phyloP scores from a whole-genome alignment of 2,888 invertebrate genomes.

The Xanthorhoe spadicearia region DNA sequence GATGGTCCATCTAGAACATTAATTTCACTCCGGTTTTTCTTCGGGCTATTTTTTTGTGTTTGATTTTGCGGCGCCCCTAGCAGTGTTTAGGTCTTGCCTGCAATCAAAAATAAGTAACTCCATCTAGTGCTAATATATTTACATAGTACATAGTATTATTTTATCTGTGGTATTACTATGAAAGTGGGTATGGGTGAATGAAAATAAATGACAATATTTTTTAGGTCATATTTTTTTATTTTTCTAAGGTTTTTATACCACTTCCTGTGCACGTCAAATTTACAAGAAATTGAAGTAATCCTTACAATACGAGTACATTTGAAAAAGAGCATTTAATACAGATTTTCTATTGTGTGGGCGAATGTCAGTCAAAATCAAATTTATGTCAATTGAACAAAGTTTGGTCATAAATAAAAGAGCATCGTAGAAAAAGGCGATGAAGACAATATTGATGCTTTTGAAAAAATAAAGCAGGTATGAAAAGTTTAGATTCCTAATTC shows the following conservation, averaged over 20 bases:
- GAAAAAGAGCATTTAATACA: conserved; percentile 79
- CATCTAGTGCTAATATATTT: no score
- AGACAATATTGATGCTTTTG: conserved; percentile 1
- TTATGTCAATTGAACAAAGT: conserved; percentile 59
- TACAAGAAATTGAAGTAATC: conserved; percentile 63
- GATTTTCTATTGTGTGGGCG: conserved; percentile 76
- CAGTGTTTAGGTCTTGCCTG: no score
- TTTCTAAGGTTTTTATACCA: conserved; percentile 63
- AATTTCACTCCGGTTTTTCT: no score
- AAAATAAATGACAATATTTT: conserved; percentile 11
- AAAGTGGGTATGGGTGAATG: background rate
- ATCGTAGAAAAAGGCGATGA: conserved; percentile 17
- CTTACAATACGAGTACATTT: conserved; percentile 62
- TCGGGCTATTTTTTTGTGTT: no score
- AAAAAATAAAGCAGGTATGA: conserved; percentile 6
- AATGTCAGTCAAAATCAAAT: conserved; percentile 73
- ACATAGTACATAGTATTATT: no score
- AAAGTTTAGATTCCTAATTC: conserved; percentile 10
- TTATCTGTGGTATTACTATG: background rate
- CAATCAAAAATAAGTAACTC: no score
- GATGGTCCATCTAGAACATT: no score
- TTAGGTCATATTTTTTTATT: conserved; percentile 41
- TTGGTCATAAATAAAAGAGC: conserved; percentile 46
- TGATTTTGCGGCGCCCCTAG: no score
- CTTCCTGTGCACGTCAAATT: conserved; percentile 71